These are phyloP conservation scores for Lissonota sp. DNA, from an alignment of 2,888 invertebrate genomes.

Conservation along the genomic window DNA sequence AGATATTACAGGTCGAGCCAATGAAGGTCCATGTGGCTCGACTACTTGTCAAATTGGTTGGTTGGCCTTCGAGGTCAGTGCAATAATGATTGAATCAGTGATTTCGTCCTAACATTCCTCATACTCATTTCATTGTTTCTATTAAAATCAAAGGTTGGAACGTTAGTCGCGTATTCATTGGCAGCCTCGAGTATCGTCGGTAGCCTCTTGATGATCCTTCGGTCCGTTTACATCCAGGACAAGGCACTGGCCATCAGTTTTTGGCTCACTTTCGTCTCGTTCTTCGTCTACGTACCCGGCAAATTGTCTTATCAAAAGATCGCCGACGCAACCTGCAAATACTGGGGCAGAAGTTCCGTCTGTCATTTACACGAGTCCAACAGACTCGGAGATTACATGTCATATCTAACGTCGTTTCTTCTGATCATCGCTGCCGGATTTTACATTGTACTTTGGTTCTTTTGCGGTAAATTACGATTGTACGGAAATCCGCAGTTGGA, in stretches of 20 bases:
- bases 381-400: slow-evolving; percentile 84
- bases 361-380: slow-evolving; percentile 84
- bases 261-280: slow-evolving; percentile 85
- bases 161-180: slow-evolving; percentile 82
- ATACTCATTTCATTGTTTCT: neutral
- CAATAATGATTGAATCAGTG: neutral
- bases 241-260: slow-evolving; percentile 87
- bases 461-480: slow-evolving; percentile 82
- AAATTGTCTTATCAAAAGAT: slow-evolving; percentile 87
- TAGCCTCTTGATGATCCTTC: slow-evolving; percentile 85
- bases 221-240: slow-evolving; percentile 86
- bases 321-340: slow-evolving; percentile 84
- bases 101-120: neutral
- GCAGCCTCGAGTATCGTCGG: slow-evolving; percentile 84
- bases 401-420: slow-evolving; percentile 83
- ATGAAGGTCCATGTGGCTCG: slow-evolving; percentile 86
- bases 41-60: slow-evolving; percentile 84
- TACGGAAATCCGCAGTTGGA: slow-evolving; percentile 72
- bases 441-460: slow-evolving; percentile 84
- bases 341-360: slow-evolving; percentile 82
- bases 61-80: slow-evolving; percentile 82
- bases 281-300: slow-evolving; percentile 87
- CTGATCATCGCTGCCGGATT: slow-evolving; percentile 83
- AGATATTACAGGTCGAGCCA: slow-evolving; percentile 80
- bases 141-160: slow-evolving; percentile 80